phyloP scores from a whole-genome alignment of 2,888 invertebrate species.

The Acanthacorydalis orientalis region DNA sequence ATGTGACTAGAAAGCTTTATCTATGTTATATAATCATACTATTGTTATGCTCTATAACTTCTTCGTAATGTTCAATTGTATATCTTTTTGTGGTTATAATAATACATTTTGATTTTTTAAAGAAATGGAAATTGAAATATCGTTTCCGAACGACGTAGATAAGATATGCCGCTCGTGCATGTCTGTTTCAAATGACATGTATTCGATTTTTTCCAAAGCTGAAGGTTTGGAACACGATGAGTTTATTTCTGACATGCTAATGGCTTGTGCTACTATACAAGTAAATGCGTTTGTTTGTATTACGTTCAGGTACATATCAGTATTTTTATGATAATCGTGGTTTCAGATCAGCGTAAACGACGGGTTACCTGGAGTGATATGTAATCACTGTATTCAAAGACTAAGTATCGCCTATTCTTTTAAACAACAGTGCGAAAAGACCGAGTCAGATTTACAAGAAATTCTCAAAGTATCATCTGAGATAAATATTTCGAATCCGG shows the following conservation, averaged over 20 bases:
- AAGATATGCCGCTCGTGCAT: conserved; percentile 9
- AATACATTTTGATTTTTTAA: background rate
- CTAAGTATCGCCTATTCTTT: conserved; percentile 21
- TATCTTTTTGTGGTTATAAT: background rate
- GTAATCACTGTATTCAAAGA: conserved; percentile 18
- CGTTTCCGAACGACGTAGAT: conserved; percentile 3
- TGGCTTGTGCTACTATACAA: conserved; percentile 7
- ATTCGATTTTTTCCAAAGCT: conserved; percentile 6
- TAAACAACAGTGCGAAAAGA: conserved; percentile 21
- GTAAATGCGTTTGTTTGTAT: conserved; percentile 3
- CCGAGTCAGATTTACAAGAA: conserved; percentile 18
- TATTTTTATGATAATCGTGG: background rate
- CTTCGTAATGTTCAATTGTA: too few species aligned
- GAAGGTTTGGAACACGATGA: background rate
- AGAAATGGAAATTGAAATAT: background rate
- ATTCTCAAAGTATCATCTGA: background rate
- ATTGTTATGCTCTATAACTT: too few species aligned
- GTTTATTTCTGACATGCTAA: conserved; percentile 9
- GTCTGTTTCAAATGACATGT: conserved; percentile 6
- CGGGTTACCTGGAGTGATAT: conserved; percentile 24
- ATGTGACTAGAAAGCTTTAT: too few species aligned
- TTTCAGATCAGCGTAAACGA: conserved; percentile 17
- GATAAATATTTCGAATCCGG: too few species aligned
- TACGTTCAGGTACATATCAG: background rate
- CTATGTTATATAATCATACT: too few species aligned